These are phyloP conservation scores for Nothocercus julius DNA, from an alignment of 2,113 vertebrate species.

Conservation along the genomic window DNA sequence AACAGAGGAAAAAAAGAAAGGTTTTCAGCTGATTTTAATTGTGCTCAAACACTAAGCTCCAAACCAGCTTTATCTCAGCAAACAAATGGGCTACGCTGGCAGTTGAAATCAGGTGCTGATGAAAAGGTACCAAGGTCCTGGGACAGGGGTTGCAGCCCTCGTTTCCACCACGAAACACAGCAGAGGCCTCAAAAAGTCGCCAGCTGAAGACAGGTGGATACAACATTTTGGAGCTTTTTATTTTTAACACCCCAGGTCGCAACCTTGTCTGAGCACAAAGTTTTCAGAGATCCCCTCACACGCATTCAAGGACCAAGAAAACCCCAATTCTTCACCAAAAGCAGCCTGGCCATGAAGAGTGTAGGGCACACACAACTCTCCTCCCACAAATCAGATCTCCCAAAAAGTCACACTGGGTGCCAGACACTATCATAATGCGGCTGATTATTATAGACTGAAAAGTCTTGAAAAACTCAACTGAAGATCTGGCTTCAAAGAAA, in stretches of 20 bases:
- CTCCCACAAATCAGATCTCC: background rate
- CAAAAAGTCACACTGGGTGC: background rate
- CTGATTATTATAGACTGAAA: background rate
- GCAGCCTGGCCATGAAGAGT: background rate
- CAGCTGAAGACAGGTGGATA: background rate
- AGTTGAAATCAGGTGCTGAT: constrained; percentile 47
- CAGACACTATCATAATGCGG: background rate
- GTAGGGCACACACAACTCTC: accelerated
- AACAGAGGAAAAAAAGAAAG: background rate
- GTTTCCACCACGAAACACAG: background rate
- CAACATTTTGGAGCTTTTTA: background rate
- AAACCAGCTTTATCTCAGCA: constrained; percentile 64
- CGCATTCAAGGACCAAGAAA: background rate
- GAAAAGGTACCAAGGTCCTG: constrained; percentile 32
- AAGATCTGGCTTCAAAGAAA: background rate
- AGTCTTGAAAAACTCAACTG: background rate
- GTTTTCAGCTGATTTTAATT: constrained; percentile 64
- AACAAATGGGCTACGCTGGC: constrained; percentile 44
- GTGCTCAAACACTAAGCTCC: constrained; percentile 55
- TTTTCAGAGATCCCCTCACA: background rate
- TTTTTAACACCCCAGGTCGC: background rate
- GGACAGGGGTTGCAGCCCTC: accelerated
- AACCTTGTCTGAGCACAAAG: background rate
- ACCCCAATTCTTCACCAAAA: background rate
- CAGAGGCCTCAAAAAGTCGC: background rate